phyloP scores from a whole-genome alignment of 2,888 invertebrate genomes.

The Geophilus truncorum region DNA sequence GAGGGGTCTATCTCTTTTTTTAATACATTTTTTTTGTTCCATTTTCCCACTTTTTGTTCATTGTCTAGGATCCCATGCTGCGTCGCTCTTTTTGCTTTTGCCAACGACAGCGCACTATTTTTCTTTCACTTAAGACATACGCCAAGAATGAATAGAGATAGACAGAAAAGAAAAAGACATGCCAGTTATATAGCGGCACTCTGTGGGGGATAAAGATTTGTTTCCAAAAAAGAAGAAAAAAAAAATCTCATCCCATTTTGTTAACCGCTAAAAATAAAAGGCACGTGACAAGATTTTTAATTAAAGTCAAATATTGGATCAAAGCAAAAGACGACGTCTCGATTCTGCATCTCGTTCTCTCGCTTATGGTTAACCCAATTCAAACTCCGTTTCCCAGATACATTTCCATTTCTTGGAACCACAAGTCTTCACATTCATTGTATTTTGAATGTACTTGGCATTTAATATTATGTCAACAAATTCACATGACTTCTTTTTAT shows the following conservation, averaged over 20 bases:
- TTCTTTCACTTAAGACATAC: constrained; percentile 8
- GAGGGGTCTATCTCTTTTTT: background rate
- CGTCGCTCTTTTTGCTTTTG: constrained; percentile 8
- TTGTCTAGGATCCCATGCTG: background rate
- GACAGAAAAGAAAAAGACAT: background rate
- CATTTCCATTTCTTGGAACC: background rate
- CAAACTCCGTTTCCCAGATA: background rate
- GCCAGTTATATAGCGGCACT: background rate
- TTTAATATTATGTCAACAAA: constrained; percentile 10
- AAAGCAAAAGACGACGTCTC: background rate
- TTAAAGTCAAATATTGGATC: constrained; percentile 24
- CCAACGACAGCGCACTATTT: constrained; percentile 12
- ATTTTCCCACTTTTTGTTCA: background rate
- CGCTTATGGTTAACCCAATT: constrained; percentile 1
- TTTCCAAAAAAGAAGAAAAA: background rate
- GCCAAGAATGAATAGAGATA: background rate
- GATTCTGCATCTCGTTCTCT: background rate
- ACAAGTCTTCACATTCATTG: background rate
- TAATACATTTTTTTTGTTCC: background rate
- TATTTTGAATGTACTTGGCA: background rate
- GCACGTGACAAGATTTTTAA: constrained; percentile 24
- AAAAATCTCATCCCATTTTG: background rate
- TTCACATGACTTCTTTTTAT: background rate
- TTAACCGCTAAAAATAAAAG: background rate
- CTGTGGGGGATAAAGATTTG: background rate